These are phyloP conservation scores for Hippasteria phrygiana DNA, from an alignment of 53 echinoderm and acorn worm species.

Conservation along the genomic window DNA sequence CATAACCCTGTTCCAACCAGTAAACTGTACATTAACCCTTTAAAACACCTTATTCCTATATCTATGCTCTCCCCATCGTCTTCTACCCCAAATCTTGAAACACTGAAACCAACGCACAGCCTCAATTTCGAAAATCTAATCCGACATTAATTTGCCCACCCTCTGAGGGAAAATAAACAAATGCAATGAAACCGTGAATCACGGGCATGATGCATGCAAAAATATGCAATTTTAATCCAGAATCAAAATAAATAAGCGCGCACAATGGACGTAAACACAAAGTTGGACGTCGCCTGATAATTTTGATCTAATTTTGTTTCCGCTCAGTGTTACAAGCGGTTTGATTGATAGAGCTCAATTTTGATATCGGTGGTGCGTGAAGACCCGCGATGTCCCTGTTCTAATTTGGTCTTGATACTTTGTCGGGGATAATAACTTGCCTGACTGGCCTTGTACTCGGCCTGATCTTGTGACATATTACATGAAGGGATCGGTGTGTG, in stretches of 20 bases:
- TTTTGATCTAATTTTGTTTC: not conserved
- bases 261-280: constrained; percentile 12
- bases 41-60: too few relatives aligned
- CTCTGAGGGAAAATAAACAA: constrained; percentile 33
- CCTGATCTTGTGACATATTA: not conserved
- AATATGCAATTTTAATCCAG: constrained; percentile 8
- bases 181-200: not conserved
- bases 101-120: not conserved
- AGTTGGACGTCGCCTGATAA: not conserved
- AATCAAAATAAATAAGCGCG: constrained; percentile 29
- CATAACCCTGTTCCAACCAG: too few relatives aligned
- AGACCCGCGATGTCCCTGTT: not conserved
- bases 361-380: constrained; percentile 42
- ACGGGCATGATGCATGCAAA: not conserved
- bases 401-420: not conserved
- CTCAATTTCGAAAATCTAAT: not conserved
- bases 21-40: too few relatives aligned
- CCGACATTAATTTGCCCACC: not conserved
- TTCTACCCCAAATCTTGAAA: not conserved
- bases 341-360: constrained; percentile 55
- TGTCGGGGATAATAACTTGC: constrained; percentile 4
- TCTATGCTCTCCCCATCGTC: too few relatives aligned
- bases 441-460: not conserved
- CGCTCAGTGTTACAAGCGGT: not conserved
- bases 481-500: not conserved